Evolutionary conservation across 2,113 vertebrate genomes (phyloP), one percentile per base, ranked within the genome.

Genomic region (Gymnobelideus leadbeateri): DNA sequence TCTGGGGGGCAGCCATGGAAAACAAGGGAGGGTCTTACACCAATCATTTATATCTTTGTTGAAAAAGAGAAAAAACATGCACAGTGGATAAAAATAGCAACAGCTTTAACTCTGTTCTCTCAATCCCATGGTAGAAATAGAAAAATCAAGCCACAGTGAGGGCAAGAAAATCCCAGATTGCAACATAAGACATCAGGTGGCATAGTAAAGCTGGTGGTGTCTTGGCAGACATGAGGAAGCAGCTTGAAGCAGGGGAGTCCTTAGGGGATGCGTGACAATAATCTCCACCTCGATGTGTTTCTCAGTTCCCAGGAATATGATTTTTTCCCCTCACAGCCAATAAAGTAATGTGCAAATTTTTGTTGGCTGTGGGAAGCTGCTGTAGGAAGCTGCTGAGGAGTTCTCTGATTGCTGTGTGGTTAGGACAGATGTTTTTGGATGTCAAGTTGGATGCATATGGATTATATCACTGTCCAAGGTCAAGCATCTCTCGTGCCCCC

Each of bases 1-100:
- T 49, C 93, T 94, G 89, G 95, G 57, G 46, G 4, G 5, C 89
- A 93, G 95, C 95, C 96, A 94, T 25, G 90, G 89, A 84, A 68
- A 94, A 46, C 0, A 0, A 91, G 97, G 53, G 47, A 49, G 16
- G 19, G 47, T 49, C n/a, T 43, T 61, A 31, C 50, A 51, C 57
- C 96, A 93, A 57, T 61, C 92, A 28, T 91, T 96, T 96, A 68
- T 89, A 92, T 92, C 90, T 28, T 92, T 96, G 94, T 96, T 96
- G 19, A 8, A 96, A 93, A 95, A 97, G 91, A 49, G 92, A 49
- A 55, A 53, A 89, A 96, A 77, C 28, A 28, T 89, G 77, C 11
- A 31, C 51, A 84, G n/a, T 84, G 68, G 16, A 95, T 98, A 98
- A 98, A 98, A 97, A 97, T 96, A 98, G 94, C 0, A 0, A 57